Conservation (phyloP, 2,797 vertebrate genomes). For the Hapalemur alaotrensis region DNA sequence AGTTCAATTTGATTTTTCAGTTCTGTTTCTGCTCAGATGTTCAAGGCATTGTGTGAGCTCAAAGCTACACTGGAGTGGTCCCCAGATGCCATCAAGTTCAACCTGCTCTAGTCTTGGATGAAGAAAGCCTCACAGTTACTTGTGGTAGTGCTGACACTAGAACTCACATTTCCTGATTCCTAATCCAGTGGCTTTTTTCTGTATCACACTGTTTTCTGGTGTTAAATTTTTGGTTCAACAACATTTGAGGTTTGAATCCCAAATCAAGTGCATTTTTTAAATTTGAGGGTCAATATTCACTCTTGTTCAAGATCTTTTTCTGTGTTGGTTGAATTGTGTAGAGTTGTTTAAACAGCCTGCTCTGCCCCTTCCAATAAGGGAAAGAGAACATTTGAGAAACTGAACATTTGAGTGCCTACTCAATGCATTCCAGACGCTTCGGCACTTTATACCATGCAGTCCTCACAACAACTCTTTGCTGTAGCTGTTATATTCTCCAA, state of each 20-base stretch:
- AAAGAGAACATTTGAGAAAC: not conserved
- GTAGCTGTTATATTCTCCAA: conserved; percentile 49
- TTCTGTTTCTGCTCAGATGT: not conserved
- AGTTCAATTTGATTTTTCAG: not conserved
- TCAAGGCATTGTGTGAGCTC: not conserved
- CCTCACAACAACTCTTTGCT: conserved; percentile 42
- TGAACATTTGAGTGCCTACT: conserved; percentile 48
- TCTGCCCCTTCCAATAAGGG: not conserved
- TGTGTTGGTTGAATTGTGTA: not conserved
- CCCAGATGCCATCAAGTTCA: not conserved
- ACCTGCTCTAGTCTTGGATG: not conserved
- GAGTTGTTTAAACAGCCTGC: not conserved
- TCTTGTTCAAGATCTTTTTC: conserved; percentile 19
- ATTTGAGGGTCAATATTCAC: not conserved
- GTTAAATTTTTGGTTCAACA: not conserved
- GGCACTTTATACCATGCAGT: conserved; percentile 21
- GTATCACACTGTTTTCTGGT: not conserved
- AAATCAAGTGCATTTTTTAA: not conserved
- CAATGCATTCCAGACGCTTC: conserved; percentile 40
- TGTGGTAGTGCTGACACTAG: not conserved
- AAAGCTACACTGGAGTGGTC: not conserved
- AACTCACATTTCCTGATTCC: not conserved
- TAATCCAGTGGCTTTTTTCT: not conserved
- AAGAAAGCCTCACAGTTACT: not conserved
- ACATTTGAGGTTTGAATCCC: not conserved